Evolutionary conservation across 2,888 invertebrate genomes (phyloP), one percentile per base, ranked within the genome.

Genomic region (Xestia xanthographa): DNA sequence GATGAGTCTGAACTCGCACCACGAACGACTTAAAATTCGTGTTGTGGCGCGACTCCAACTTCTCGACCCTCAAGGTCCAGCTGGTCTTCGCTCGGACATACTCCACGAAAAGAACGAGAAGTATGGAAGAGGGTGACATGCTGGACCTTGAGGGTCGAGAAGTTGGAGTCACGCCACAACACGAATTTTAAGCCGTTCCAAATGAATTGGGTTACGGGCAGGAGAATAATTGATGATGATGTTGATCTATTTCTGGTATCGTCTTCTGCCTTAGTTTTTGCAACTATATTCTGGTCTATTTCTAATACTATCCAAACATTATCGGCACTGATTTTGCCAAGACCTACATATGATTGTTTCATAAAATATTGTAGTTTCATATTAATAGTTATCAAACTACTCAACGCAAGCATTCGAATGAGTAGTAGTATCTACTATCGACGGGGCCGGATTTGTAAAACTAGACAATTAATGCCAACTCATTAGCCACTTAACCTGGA

Each of bases 401-500:
- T 79, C 29, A 22, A 9, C 38, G 45, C 26, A 41, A 62, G 78
- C 22, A 66, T 29, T 48, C 6, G 22, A 8, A 48, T 29, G 26
- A 66, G 48, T 29, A 63, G 5, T 53, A 56, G 9, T 62, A 6
- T 11, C n/a, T 63, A 60, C 34, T 60, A 45, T 63, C 29, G n/a
- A 29, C 43, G 58, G 53, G 58, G 66, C 76, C 79, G 78, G 79
- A 77, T 75, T 75, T 77, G 86, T 85, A 84, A 83, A 88, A 89
- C 83, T 73, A 85, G 80, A 87, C 86, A 90, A 87, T 89, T 87
- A 90, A 90, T 87, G 84, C 86, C 83, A 79, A 87, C 82, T 91
- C 89, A 89, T 90, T 89, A 86, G 76, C 88, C 86, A 90, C 85
- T 90, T 91, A 89, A 90, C 92, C 92, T 90, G 88, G 79, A 88